Evolutionary conservation across 2,797 vertebrate species (phyloP).

Genomic region (Agapornis canus): DNA sequence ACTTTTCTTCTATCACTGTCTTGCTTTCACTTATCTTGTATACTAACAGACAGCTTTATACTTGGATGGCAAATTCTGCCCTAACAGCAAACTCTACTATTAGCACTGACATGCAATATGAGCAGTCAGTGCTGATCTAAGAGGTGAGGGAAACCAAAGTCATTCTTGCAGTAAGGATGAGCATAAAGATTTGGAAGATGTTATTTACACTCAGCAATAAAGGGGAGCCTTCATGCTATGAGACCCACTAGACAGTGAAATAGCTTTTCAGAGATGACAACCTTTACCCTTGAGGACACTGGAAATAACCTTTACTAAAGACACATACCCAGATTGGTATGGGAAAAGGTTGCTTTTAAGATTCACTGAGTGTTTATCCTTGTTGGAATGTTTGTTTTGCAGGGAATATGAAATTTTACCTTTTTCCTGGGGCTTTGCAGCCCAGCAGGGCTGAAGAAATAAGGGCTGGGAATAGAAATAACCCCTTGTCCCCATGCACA

Average conservation of each 20-base stretch:
- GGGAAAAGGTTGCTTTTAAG: not conserved
- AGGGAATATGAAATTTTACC: not conserved
- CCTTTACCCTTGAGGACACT: not conserved
- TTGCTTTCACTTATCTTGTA: not conserved
- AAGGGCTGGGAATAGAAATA: not conserved
- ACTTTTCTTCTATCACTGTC: not conserved
- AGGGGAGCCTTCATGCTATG: not conserved
- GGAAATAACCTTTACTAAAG: not conserved
- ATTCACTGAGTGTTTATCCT: not conserved
- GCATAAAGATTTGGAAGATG: not conserved
- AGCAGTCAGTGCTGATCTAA: not conserved
- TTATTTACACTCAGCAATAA: not conserved
- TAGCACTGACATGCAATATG: not conserved
- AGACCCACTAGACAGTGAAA: not conserved
- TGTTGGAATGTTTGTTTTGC: not conserved
- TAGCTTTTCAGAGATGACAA: not conserved
- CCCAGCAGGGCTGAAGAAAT: not conserved
- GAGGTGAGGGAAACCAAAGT: constrained; percentile 29
- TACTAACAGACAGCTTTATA: not conserved
- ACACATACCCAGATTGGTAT: not conserved
- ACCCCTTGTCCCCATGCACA: not conserved
- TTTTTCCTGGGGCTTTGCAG: not conserved
- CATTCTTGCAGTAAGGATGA: not conserved
- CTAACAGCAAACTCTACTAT: not conserved
- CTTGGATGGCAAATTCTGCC: not conserved